Evolutionary conservation across 2,797 vertebrate species (phyloP).

Genomic region (Alca torda): DNA sequence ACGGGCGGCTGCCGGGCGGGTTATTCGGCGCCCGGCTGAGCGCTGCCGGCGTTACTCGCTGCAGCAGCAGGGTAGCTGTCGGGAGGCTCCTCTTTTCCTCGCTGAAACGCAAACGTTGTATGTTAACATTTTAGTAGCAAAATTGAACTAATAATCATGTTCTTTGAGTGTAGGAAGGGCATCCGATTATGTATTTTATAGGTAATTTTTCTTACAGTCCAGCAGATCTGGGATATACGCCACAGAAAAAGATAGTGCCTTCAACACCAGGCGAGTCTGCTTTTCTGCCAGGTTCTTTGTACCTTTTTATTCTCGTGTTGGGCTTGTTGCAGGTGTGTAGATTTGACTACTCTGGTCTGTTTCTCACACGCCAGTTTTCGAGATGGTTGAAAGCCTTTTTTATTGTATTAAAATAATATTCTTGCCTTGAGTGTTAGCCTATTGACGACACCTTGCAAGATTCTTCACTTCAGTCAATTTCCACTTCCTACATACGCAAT

Average conservation of each 20-base stretch:
- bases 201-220: neutral
- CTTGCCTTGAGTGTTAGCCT: neutral
- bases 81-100: neutral
- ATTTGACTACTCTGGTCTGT: neutral
- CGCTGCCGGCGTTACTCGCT: rapidly evolving
- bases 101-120: neutral
- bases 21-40: rapidly evolving
- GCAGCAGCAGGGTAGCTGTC: rapidly evolving
- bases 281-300: neutral
- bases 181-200: neutral
- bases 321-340: neutral
- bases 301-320: neutral
- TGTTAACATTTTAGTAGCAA: neutral
- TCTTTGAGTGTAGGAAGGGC: too few species aligned
- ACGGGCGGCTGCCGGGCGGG: rapidly evolving
- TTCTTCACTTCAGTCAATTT: neutral
- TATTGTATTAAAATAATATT: neutral
- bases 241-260: neutral
- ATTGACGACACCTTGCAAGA: neutral
- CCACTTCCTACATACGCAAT: neutral
- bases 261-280: neutral
- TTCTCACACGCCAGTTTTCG: neutral
- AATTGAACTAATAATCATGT: neutral
- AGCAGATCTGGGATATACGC: neutral
- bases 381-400: neutral